Percentiles rank a stretch among this genome's conserved stretches.
These are phyloP conservation scores for Ahaetulla prasina DNA, from an alignment of 2,113 vertebrate genomes.

Conservation along the genomic window DNA sequence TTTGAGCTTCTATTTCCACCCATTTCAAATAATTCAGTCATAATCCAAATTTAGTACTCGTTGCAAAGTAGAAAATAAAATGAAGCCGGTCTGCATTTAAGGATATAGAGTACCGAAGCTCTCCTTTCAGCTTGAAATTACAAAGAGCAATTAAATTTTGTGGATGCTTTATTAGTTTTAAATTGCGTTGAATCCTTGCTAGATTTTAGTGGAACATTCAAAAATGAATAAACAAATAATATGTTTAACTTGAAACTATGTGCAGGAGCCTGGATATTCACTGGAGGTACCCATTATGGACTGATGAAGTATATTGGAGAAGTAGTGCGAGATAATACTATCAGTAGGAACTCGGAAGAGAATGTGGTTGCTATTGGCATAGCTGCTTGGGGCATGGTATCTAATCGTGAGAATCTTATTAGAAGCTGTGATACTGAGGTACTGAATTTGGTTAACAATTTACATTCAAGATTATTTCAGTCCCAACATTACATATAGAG, in stretches of 20 bases:
- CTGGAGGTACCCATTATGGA: conserved; percentile 74
- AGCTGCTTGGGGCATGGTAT: conserved; percentile 77
- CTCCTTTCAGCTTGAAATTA: not conserved
- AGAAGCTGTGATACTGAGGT: conserved; percentile 53
- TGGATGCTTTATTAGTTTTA: not conserved
- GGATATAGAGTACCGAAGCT: not conserved
- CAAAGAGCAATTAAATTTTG: not conserved
- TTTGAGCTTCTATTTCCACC: not conserved
- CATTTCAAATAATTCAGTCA: not conserved
- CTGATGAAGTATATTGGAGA: conserved; percentile 79
- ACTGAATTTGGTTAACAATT: not conserved
- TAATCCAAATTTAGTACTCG: not conserved
- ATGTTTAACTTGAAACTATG: not conserved
- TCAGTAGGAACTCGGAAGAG: conserved; percentile 74
- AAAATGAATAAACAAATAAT: not conserved
- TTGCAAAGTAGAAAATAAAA: not conserved
- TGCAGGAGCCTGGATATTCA: conserved; percentile 79
- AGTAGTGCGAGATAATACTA: conserved; percentile 77
- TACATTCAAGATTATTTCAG: not conserved
- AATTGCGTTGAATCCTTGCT: not conserved
- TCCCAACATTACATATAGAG: not conserved
- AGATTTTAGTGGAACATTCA: not conserved
- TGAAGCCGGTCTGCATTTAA: not conserved
- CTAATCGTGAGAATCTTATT: conserved; percentile 70
- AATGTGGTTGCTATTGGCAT: conserved; percentile 76